Conservation (phyloP, 1,140 invertebrate genomes). For the Meloidogyne hapla region DNA sequence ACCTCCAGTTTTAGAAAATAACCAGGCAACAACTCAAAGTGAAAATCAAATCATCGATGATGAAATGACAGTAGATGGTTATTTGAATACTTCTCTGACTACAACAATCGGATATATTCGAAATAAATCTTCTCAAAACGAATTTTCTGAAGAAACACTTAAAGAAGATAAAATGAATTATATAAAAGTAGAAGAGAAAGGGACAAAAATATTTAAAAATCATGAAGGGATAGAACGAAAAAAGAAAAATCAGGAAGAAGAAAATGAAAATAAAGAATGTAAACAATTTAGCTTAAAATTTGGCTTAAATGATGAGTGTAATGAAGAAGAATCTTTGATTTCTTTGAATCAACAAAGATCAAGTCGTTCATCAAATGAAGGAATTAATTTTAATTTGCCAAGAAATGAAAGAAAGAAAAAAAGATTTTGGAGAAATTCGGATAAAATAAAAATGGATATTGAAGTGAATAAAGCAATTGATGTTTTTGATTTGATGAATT, state of each 20-base stretch:
- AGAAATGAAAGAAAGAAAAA: not conserved
- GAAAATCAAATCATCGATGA: not conserved
- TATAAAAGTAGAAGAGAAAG: not conserved
- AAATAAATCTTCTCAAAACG: not conserved
- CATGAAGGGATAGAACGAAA: not conserved
- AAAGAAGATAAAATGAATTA: constrained; percentile 1
- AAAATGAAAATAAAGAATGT: not conserved
- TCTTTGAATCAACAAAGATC: not conserved
- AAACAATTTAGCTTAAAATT: not conserved
- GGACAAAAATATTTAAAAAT: constrained; percentile 2
- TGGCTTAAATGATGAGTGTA: not conserved
- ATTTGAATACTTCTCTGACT: too few species aligned
- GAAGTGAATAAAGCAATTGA: constrained; percentile 16
- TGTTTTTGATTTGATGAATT: constrained; percentile 10
- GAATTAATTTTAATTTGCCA: not conserved
- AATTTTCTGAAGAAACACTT: not conserved
- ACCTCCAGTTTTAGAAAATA: not conserved
- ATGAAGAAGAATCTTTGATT: not conserved
- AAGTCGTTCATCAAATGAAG: not conserved
- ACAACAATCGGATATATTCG: not conserved
- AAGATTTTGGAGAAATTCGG: not conserved
- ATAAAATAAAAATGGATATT: not conserved
- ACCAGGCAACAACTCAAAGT: not conserved
- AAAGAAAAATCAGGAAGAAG: constrained; percentile 1
- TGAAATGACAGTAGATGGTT: not conserved